These are phyloP conservation scores for Lagria hirta DNA, from an alignment of 2,888 invertebrate species.

Conservation along the genomic window DNA sequence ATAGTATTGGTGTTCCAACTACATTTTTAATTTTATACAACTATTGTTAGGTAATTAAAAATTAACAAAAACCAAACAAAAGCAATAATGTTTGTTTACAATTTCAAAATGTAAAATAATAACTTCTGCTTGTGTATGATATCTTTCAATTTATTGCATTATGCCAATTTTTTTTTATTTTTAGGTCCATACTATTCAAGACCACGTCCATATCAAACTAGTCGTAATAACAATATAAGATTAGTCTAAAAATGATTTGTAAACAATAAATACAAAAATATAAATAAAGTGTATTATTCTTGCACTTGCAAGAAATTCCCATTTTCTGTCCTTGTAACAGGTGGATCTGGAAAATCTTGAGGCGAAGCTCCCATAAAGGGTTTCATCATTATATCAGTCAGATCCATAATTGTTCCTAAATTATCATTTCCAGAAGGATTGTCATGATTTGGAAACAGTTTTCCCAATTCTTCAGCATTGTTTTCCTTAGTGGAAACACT, in stretches of 20 bases:
- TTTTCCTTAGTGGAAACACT: constrained; percentile 23
- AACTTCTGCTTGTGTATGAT: too few relatives aligned
- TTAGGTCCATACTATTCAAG: constrained; percentile 6
- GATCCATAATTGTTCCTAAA: constrained; percentile 25
- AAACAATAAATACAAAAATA: constrained; percentile 1
- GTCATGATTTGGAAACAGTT: background rate
- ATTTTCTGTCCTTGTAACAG: too few relatives aligned
- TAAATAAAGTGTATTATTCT: constrained; percentile 7
- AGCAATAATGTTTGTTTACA: too few relatives aligned
- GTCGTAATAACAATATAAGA: background rate
- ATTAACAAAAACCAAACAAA: too few relatives aligned
- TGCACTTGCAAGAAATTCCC: constrained; percentile 1
- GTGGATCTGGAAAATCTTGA: constrained; percentile 22
- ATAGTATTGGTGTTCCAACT: too few relatives aligned
- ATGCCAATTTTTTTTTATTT: constrained; percentile 9
- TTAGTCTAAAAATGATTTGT: background rate
- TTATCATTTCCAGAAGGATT: too few relatives aligned
- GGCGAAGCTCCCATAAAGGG: constrained; percentile 37
- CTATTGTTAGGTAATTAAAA: too few relatives aligned
- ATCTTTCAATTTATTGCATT: too few relatives aligned
- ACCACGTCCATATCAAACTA: constrained; percentile 6
- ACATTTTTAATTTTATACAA: too few relatives aligned
- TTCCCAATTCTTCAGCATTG: background rate
- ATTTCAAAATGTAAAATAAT: too few relatives aligned
- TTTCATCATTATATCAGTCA: constrained; percentile 26